Base-by-base conservation (phyloP, 2,113 vertebrate species). In the Indri indri region DNA sequence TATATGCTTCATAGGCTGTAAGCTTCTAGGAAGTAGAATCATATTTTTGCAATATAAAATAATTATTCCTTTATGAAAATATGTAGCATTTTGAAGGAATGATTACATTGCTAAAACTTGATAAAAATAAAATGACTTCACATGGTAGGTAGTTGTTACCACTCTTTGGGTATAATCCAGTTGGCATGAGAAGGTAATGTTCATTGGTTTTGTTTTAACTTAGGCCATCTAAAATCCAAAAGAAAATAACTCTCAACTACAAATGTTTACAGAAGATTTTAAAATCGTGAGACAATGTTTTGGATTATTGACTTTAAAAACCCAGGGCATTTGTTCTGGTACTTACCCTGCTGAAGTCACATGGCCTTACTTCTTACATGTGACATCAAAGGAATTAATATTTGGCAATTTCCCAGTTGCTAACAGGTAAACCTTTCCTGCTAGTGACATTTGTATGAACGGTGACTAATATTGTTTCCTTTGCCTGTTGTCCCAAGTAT, bases 391-490 rank as follows among this genome's bases (percentile, higher is more conserved):
- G 61, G 73, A 94, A 90, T 66, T 82, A 68, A 87, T 68, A 91
- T 63, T 77, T 98, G 85, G 65, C 59, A 63, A 42, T 92, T 97
- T 96, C 82, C 82, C 80, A 93, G 16, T 42, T 96, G 57, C 79
- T 91, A 74, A 47, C 42, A 81, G 52, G 82, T 91, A 68, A 68
- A 57, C 65, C 59, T 94, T 96, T 97, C 66, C 88, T 86, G 77
- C 42, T 79, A 47, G 65, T 85, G 34, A 85, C 61, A 73, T 94
- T 86, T 97, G 93, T 94, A 93, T 86, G 57, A 95, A 95, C 54
- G 95, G 45, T 90, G 30, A 84, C 91, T 88, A 89, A 93, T 86
- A 30, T 74, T 90, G 61, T 92, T 96, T 94, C 30, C 85, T 97
- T 95, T 96, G 71, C 54, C 86, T 40, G 4, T 79, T 79, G 61